Base-by-base conservation (phyloP, 2,888 invertebrate genomes). In the Emmelina monodactyla region DNA sequence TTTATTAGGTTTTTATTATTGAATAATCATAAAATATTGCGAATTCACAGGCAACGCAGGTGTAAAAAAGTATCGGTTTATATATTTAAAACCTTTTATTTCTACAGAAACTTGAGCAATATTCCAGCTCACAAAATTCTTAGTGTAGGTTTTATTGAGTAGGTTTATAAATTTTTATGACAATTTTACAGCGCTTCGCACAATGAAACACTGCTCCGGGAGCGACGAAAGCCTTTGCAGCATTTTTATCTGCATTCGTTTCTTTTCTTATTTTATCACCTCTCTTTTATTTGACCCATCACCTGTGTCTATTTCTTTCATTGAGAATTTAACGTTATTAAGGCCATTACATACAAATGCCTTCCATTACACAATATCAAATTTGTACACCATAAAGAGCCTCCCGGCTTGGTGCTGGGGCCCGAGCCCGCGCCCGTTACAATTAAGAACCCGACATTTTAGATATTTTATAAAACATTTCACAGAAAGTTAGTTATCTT, bases 131-230 rank as follows among this genome's bases (percentile, higher is more conserved):
- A 57, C 62, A 60, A 66, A 69, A 63, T 62, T 68, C 57, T 58
- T 61, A 69, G 59, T 64, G 57, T 62, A 62, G 55, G 56, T 65
- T 71, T 71, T 70, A 73, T 70, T 64, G 63, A 68, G 66, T 62
- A 62, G 63, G 62, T 62, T 68, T 70, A 65, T 68, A 66, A 55
- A 65, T 64, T 67, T 70, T 70, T 69, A 71, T 59, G 68, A 61
- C 57, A 42, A 69, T 62, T 70, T 72, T 69, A 70, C 63, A 48
- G 62, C 59, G 58, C 14, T 65, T 65, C 62, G 57, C 63, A 69
- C 67, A 72, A 68, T 69, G 62, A 71, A 71, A 65, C 59, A 67
- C 61, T 60, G 58, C 58, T 45, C 48, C 38, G 51, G 44, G 51
- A 61, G 52, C 50, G 51, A 37, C 46, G 46, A 47, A 46, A 41